A percentile compares a stretch with the other conserved stretches of the same genome.
These are phyloP conservation scores for Tanypteryx hageni DNA, from an alignment of 2,888 invertebrate species.

Conservation along the genomic window DNA sequence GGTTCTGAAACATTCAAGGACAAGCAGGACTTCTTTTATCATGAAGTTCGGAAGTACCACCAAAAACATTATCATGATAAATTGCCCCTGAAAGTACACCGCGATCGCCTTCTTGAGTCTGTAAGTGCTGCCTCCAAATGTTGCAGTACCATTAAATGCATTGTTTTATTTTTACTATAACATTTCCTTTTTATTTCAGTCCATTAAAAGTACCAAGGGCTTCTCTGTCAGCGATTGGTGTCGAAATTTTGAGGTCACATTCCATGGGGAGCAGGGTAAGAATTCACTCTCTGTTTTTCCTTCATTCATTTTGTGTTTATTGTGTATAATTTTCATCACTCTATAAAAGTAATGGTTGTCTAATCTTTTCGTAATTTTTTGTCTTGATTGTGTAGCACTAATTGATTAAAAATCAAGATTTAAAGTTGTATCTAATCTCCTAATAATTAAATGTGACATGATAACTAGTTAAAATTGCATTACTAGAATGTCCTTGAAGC, in stretches of 20 bases:
- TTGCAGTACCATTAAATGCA: neutral
- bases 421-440: too few relatives aligned
- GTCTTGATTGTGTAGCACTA: neutral
- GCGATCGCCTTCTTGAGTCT: constrained; percentile 89
- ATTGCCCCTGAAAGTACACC: constrained; percentile 86
- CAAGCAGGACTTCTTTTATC: constrained; percentile 85
- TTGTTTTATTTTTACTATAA: constrained; percentile 35
- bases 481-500: too few relatives aligned
- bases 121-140: constrained; percentile 74
- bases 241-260: constrained; percentile 93
- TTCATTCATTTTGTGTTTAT: constrained; percentile 22
- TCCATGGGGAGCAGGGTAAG: constrained; percentile 94
- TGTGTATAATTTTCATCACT: neutral
- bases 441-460: too few relatives aligned
- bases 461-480: too few relatives aligned
- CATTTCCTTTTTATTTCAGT: constrained; percentile 74
- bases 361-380: neutral
- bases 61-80: constrained; percentile 93
- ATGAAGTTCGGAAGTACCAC: constrained; percentile 89
- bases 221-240: constrained; percentile 96
- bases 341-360: neutral
- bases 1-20: constrained; percentile 95
- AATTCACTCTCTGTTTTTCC: constrained; percentile 13
- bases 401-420: too few relatives aligned
- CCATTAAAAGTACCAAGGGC: constrained; percentile 90